These are phyloP conservation scores for Sebastes minor DNA, from an alignment of 2,797 vertebrate genomes.

Conservation along the genomic window DNA sequence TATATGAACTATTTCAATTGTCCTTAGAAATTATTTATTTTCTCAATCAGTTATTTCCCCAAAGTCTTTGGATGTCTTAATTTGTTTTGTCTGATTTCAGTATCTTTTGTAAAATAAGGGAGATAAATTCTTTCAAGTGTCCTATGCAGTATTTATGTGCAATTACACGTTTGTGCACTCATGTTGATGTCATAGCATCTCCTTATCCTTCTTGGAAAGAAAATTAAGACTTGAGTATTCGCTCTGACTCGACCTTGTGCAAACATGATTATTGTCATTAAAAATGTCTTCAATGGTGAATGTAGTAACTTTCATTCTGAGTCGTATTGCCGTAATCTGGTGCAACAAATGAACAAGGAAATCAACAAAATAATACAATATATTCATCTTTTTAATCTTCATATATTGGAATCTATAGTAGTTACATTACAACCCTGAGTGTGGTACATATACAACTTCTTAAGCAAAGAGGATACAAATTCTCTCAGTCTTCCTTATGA, in stretches of 20 bases:
- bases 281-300: slow-evolving; percentile 38
- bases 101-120: slow-evolving; percentile 38
- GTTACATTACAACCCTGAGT: background rate
- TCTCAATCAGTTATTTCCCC: slow-evolving; percentile 22
- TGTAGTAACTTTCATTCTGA: background rate
- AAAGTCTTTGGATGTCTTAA: slow-evolving; percentile 1
- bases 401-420: background rate
- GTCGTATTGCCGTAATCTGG: background rate
- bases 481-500: background rate
- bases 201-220: slow-evolving; percentile 17
- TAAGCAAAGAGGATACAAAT: background rate
- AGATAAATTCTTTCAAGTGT: slow-evolving; percentile 3
- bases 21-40: slow-evolving; percentile 57
- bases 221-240: slow-evolving; percentile 7
- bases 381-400: slow-evolving; percentile 5
- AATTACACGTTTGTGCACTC: slow-evolving; percentile 21
- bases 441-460: background rate
- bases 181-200: background rate
- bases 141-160: slow-evolving; percentile 57
- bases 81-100: slow-evolving; percentile 46
- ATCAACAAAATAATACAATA: background rate
- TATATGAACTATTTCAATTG: background rate
- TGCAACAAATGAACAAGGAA: background rate
- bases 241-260: slow-evolving; percentile 37
- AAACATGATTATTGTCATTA: slow-evolving; percentile 54